Evolutionary conservation across 2,888 invertebrate genomes (phyloP).

Genomic region (Craniophora ligustri): DNA sequence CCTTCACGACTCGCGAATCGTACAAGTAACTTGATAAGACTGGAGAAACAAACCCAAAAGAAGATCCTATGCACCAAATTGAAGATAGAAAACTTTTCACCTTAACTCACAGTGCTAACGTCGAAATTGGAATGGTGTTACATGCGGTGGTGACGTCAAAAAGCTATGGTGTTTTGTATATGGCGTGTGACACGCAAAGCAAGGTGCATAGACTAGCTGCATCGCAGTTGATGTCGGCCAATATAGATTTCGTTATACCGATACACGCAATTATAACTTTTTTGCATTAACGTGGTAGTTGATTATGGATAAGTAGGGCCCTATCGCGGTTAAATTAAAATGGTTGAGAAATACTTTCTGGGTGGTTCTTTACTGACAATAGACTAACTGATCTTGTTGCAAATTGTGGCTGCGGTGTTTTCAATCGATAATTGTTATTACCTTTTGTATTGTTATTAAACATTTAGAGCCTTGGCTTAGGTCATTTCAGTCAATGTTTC

Average conservation of each 20-base stretch:
- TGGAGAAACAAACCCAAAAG: constrained; percentile 22
- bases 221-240: constrained; percentile 72
- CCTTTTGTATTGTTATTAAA: not conserved
- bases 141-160: constrained; percentile 37
- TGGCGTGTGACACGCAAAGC: constrained; percentile 82
- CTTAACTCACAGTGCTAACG: not conserved
- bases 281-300: constrained; percentile 37
- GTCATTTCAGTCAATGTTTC: too few relatives aligned
- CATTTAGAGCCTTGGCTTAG: too few relatives aligned
- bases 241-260: constrained; percentile 75
- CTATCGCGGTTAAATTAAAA: constrained; percentile 44
- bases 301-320: constrained; percentile 41
- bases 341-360: constrained; percentile 12
- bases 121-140: constrained; percentile 17
- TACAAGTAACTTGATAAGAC: constrained; percentile 78
- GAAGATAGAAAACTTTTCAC: constrained; percentile 23
- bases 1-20: constrained; percentile 70
- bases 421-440: not conserved
- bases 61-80: constrained; percentile 29
- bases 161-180: constrained; percentile 36
- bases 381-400: not conserved
- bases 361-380: constrained; percentile 27
- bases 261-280: constrained; percentile 73
- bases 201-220: constrained; percentile 78
- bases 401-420: not conserved